These are phyloP conservation scores for Siniperca chuatsi DNA, from an alignment of 2,113 vertebrate genomes.

Conservation along the genomic window DNA sequence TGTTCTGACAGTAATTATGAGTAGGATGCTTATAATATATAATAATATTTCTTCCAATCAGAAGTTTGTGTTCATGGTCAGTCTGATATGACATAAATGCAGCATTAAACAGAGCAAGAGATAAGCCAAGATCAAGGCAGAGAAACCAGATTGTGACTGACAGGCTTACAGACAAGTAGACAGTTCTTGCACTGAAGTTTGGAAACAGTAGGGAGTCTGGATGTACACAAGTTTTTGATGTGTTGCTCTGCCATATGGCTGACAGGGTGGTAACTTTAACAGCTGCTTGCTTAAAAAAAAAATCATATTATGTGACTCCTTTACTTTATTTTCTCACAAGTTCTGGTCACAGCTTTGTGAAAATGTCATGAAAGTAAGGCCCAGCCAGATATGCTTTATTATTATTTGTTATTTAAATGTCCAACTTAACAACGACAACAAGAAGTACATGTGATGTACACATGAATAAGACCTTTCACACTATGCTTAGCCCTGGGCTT, in stretches of 20 bases:
- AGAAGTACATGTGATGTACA: not conserved
- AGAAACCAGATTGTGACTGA: not conserved
- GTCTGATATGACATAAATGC: not conserved
- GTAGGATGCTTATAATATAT: not conserved
- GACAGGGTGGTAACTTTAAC: not conserved
- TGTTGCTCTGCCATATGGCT: constrained; percentile 20
- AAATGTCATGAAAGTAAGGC: not conserved
- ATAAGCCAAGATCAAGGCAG: not conserved
- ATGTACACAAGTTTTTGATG: constrained; percentile 1
- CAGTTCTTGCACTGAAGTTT: not conserved
- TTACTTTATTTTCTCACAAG: not conserved
- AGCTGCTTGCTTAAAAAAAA: constrained; percentile 9
- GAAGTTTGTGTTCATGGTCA: not conserved
- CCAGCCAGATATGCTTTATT: not conserved
- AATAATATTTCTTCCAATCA: not conserved
- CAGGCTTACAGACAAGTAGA: not conserved
- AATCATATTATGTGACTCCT: not conserved
- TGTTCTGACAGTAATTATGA: not conserved
- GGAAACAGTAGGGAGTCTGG: constrained; percentile 1
- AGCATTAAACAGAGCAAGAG: not conserved
- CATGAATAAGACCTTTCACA: not conserved
- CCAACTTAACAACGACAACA: not conserved
- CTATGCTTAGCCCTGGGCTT: not conserved
- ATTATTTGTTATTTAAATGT: not conserved
- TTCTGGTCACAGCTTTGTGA: not conserved